phyloP scores from a whole-genome alignment of 2,113 vertebrate genomes.

The Neodon shergylaensis region DNA sequence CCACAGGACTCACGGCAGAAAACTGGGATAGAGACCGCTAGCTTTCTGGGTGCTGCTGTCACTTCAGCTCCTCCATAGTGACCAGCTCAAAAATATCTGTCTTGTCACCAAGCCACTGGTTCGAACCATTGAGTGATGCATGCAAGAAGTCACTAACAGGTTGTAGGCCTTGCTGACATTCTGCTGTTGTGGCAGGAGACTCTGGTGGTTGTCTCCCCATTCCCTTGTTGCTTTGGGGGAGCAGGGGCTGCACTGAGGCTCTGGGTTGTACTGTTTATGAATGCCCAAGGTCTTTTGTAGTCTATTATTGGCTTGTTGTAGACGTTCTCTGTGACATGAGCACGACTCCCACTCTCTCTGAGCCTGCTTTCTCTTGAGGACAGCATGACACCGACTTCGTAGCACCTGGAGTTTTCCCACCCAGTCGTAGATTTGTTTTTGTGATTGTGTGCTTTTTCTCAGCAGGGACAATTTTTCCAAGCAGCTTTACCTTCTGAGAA shows the following conservation, averaged over 20 bases:
- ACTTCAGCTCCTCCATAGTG: background rate
- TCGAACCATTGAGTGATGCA: background rate
- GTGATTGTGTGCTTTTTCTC: background rate
- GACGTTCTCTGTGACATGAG: background rate
- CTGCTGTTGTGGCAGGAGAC: background rate
- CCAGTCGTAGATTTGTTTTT: background rate
- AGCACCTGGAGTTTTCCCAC: background rate
- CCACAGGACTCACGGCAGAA: background rate
- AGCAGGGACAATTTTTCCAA: background rate
- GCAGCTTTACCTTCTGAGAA: background rate
- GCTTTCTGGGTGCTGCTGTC: background rate
- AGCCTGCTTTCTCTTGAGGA: background rate
- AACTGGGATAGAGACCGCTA: background rate
- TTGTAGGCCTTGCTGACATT: background rate
- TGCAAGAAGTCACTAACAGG: background rate
- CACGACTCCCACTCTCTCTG: background rate
- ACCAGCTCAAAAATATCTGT: background rate
- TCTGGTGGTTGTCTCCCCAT: accelerated
- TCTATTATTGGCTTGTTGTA: background rate
- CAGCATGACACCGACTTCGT: background rate
- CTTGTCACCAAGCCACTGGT: background rate
- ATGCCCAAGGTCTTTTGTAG: background rate
- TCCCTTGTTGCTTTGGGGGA: background rate
- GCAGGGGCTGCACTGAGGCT: background rate
- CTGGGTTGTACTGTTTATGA: background rate